Evolutionary conservation across 2,113 vertebrate genomes (phyloP).

Genomic region (Lanius collurio): DNA sequence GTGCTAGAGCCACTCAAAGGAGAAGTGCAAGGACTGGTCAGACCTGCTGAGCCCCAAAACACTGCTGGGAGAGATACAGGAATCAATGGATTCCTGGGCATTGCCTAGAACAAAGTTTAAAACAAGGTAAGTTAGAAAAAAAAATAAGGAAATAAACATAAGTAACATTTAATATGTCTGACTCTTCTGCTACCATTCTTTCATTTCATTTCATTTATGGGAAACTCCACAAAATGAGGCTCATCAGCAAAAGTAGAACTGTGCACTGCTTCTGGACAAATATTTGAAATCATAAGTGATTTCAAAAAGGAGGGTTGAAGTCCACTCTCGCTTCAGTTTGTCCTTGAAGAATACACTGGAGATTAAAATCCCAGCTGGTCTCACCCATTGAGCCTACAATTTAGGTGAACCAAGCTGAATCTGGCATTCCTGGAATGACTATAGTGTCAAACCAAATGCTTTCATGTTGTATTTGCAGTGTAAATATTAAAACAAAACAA

Average conservation of each 20-base stretch:
- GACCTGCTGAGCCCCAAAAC: neutral
- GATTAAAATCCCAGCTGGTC: neutral
- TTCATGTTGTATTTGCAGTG: constrained; percentile 25
- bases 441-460: neutral
- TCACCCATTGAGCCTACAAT: neutral
- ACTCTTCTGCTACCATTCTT: neutral
- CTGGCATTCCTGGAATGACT: constrained; percentile 12
- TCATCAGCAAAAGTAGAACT: neutral
- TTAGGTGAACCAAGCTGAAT: constrained; percentile 13
- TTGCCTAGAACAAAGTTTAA: neutral
- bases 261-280: neutral
- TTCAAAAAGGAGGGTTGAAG: neutral
- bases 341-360: neutral
- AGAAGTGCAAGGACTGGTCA: neutral
- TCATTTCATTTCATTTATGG: neutral
- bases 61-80: neutral
- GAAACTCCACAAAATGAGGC: neutral
- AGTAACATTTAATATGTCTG: neutral
- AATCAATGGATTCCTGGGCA: neutral
- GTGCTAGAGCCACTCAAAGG: neutral
- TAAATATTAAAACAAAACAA: neutral
- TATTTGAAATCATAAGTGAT: neutral
- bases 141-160: neutral
- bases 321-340: neutral
- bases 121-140: neutral